Conservation (phyloP, 53 echinoderm and acorn worm species). For the Crossaster papposus region DNA sequence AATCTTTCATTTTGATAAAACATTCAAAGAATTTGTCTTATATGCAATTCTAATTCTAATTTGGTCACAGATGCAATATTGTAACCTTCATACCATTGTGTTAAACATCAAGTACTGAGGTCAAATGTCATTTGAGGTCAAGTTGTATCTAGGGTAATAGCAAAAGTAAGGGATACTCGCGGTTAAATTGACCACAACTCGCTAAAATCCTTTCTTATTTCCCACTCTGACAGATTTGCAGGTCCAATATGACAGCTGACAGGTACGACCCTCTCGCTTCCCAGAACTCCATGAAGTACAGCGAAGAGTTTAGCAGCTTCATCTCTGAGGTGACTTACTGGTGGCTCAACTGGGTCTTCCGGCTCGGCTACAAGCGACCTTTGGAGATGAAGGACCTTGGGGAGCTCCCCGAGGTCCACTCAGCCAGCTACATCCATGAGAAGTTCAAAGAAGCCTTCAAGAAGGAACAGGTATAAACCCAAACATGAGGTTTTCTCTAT, state of each 20-base stretch:
- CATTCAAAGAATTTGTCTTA: no score
- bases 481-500: no score
- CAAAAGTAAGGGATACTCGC: no score
- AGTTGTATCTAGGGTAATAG: no score
- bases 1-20: no score
- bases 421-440: constrained; percentile 55
- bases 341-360: constrained; percentile 79
- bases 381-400: constrained; percentile 64
- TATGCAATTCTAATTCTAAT: no score
- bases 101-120: no score
- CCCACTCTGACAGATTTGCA: not conserved
- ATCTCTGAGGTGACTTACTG: constrained; percentile 60
- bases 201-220: no score
- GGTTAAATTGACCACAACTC: no score
- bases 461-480: constrained; percentile 65
- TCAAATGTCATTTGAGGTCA: no score
- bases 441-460: constrained; percentile 63
- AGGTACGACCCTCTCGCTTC: not conserved
- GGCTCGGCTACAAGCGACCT: constrained; percentile 66
- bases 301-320: constrained; percentile 46
- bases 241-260: not conserved
- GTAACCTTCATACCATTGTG: no score
- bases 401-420: constrained; percentile 54
- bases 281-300: constrained; percentile 60
- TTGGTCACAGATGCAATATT: no score